Conservation (phyloP, 2,113 vertebrate species). For the Columba janthina region DNA sequence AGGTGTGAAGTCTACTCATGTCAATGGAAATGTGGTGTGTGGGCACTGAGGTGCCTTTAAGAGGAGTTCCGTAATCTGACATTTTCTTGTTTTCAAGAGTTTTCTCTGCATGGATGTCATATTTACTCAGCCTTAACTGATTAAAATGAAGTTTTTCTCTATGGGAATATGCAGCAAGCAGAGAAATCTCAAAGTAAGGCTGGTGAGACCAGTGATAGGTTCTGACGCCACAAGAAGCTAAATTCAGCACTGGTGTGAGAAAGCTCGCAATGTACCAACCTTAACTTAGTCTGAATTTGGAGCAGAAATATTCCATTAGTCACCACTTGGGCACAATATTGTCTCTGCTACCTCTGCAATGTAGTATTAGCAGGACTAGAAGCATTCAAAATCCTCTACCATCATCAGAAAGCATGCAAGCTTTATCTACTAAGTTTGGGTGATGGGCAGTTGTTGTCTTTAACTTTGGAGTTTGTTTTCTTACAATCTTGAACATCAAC, state of each 20-base stretch:
- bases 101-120: neutral
- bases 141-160: neutral
- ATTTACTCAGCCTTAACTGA: constrained; percentile 18
- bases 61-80: constrained; percentile 45
- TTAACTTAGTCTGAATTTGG: neutral
- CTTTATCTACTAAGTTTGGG: neutral
- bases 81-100: constrained; percentile 56
- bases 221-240: neutral
- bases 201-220: neutral
- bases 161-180: neutral
- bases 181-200: neutral
- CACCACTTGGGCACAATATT: neutral
- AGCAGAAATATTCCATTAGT: constrained; percentile 20
- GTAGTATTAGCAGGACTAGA: neutral
- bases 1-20: constrained; percentile 60
- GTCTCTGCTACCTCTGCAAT: neutral
- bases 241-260: neutral
- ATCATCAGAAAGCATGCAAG: neutral
- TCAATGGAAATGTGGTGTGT: constrained; percentile 53
- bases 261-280: neutral
- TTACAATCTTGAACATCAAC: neutral
- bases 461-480: neutral
- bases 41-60: constrained; percentile 58
- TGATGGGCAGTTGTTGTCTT: neutral
- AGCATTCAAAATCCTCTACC: neutral